Evolutionary conservation across 2,113 vertebrate species (phyloP).

Genomic region (Protomyctophum bolini): DNA sequence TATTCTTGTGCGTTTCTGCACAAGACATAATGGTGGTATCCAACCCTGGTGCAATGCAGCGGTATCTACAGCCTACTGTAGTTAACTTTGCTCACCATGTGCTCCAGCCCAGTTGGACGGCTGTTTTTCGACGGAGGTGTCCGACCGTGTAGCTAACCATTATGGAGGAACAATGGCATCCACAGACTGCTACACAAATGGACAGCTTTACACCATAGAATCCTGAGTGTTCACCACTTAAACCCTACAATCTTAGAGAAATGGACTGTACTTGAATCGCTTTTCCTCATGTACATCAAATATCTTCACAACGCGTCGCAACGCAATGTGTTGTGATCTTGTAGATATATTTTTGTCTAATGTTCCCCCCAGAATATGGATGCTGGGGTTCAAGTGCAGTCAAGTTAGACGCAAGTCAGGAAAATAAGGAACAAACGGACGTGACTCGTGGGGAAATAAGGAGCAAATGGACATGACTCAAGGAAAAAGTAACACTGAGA

Average conservation of each 20-base stretch:
- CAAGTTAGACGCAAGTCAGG: no score
- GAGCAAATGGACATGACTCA: not conserved
- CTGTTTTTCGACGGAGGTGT: not conserved
- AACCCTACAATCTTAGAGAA: no score
- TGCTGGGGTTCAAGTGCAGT: no score
- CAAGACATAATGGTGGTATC: not conserved
- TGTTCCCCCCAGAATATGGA: no score
- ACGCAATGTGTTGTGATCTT: no score
- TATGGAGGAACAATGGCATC: slow-evolving; percentile 10
- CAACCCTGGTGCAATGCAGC: not conserved
- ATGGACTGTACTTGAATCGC: no score
- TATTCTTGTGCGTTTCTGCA: not conserved
- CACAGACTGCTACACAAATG: slow-evolving; percentile 1
- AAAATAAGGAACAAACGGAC: no score
- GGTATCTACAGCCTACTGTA: not conserved
- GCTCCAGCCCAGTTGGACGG: not conserved
- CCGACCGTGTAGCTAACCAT: not conserved
- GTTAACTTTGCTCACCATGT: not conserved
- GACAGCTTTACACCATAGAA: not conserved
- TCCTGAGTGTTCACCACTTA: no score
- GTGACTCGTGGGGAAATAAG: no score
- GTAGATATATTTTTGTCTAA: no score
- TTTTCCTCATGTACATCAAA: no score
- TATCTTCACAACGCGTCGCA: no score
- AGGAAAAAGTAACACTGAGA: not conserved